Evolutionary conservation across 2,113 vertebrate genomes (phyloP).

Genomic region (Carlito syrichta): DNA sequence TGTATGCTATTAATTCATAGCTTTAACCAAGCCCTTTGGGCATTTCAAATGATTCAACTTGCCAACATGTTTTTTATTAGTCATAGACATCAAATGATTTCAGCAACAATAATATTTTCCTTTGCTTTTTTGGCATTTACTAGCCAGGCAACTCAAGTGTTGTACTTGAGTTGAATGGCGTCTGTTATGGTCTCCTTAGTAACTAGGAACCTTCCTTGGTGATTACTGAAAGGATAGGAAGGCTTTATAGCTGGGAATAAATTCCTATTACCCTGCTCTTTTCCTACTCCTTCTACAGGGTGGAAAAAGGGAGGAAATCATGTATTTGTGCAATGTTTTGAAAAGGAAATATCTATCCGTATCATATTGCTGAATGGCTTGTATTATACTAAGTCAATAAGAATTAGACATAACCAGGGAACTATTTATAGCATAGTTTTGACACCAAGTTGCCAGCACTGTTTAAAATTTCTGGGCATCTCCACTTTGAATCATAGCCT

Average conservation of each 20-base stretch:
- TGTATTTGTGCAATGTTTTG: slow-evolving; percentile 70
- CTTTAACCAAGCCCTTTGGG: slow-evolving; percentile 49
- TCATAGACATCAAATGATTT: slow-evolving; percentile 63
- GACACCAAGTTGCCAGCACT: not conserved
- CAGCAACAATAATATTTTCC: slow-evolving; percentile 68
- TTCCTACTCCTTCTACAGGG: slow-evolving; percentile 51
- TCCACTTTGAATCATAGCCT: slow-evolving; percentile 37
- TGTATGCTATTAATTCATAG: slow-evolving; percentile 23
- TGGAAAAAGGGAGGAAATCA: slow-evolving; percentile 63
- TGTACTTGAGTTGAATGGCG: slow-evolving; percentile 37
- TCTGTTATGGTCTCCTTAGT: slow-evolving; percentile 65
- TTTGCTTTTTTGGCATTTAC: slow-evolving; percentile 55
- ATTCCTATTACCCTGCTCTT: slow-evolving; percentile 64
- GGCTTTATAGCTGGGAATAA: slow-evolving; percentile 53
- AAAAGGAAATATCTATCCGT: slow-evolving; percentile 73
- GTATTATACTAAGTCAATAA: slow-evolving; percentile 45
- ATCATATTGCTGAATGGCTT: slow-evolving; percentile 67
- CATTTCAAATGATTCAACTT: slow-evolving; percentile 51
- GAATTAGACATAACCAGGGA: slow-evolving; percentile 52
- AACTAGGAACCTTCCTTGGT: slow-evolving; percentile 34
- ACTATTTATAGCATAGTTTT: slow-evolving; percentile 59
- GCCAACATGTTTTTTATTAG: slow-evolving; percentile 39
- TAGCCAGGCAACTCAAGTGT: slow-evolving; percentile 63
- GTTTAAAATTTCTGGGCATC: slow-evolving; percentile 46
- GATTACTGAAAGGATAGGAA: slow-evolving; percentile 47